Evolutionary conservation across 2,797 vertebrate genomes (phyloP).

Genomic region (Acanthurus leucopareius): DNA sequence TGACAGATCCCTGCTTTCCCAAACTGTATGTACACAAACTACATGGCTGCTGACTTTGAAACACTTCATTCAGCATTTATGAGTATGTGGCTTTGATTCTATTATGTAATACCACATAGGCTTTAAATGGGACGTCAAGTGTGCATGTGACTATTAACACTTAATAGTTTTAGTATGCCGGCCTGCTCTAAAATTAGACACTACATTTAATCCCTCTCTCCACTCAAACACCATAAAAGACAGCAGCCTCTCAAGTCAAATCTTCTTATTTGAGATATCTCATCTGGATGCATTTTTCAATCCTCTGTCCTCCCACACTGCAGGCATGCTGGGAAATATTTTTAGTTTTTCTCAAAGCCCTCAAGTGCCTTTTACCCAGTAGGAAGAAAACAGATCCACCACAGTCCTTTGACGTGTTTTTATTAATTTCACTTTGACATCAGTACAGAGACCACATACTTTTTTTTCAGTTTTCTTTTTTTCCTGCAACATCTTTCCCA

Average conservation of each 20-base stretch:
- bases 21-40: not conserved
- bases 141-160: constrained; percentile 18
- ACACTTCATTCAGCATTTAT: constrained; percentile 29
- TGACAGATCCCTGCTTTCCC: not conserved
- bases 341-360: not conserved
- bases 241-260: constrained; percentile 33
- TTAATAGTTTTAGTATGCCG: constrained; percentile 32
- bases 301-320: not conserved
- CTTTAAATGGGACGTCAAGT: constrained; percentile 11
- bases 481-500: constrained; percentile 68
- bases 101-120: constrained; percentile 18
- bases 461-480: constrained; percentile 54
- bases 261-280: constrained; percentile 48
- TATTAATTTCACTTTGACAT: constrained; percentile 89
- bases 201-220: constrained; percentile 40
- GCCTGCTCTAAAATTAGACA: constrained; percentile 50
- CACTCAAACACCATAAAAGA: constrained; percentile 46
- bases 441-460: constrained; percentile 85
- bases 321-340: constrained; percentile 17
- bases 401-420: constrained; percentile 79
- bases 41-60: not conserved
- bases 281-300: constrained; percentile 27
- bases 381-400: constrained; percentile 22
- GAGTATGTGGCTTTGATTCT: not conserved
- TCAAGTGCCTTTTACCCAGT: not conserved